Conservation (phyloP, 53 echinoderm and acorn worm genomes). For the Astropecten irregularis region DNA sequence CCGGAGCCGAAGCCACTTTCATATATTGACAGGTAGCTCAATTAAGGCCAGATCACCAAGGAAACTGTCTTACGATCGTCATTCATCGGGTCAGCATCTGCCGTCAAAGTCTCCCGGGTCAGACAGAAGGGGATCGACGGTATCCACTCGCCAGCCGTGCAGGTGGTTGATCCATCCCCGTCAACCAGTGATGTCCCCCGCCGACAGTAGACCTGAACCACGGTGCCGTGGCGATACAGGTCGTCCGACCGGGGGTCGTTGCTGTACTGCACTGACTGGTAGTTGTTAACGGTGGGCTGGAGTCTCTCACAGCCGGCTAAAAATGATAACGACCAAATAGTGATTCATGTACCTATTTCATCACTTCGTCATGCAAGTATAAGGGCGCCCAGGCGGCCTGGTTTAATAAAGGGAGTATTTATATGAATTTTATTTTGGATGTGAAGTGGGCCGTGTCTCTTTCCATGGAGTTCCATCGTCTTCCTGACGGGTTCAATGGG, state of each 20-base stretch:
- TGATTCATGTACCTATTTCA: too few species aligned
- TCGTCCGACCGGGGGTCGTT: conserved; percentile 63
- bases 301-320: conserved; percentile 65
- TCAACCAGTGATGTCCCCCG: conserved; percentile 56
- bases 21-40: too few species aligned
- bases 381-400: too few species aligned
- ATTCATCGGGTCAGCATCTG: conserved; percentile 53
- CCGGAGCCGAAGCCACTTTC: too few species aligned
- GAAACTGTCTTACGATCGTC: conserved; percentile 29
- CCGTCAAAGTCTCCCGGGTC: conserved; percentile 25
- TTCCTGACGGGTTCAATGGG: too few species aligned
- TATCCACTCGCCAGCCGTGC: conserved; percentile 79
- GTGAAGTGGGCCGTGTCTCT: too few species aligned
- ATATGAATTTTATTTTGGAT: too few species aligned
- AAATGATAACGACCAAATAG: too few species aligned
- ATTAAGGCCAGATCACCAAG: too few species aligned
- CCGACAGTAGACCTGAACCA: conserved; percentile 72
- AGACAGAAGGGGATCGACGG: conserved; percentile 76
- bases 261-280: conserved; percentile 62
- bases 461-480: too few species aligned
- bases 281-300: conserved; percentile 67
- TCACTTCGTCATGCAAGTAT: too few species aligned
- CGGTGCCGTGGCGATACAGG: conserved; percentile 65
- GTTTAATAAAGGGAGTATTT: too few species aligned
- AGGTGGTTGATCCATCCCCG: conserved; percentile 65